Base-by-base conservation (phyloP, 2,888 invertebrate genomes). In the Limulus polyphemus region DNA sequence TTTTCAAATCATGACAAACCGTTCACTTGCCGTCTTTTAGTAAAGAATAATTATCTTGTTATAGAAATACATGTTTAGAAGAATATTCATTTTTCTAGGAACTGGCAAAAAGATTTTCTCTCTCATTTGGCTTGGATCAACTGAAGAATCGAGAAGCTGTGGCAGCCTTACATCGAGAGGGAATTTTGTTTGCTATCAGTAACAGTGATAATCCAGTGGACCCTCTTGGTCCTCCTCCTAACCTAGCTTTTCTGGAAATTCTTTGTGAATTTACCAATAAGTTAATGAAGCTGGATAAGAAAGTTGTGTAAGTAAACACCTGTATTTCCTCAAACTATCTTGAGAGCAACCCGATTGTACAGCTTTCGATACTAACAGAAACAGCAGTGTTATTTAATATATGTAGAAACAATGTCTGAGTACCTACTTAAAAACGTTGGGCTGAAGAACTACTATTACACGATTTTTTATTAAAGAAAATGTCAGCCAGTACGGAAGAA, bases 111-210 rank as follows among this genome's bases (percentile, higher is more conserved):
- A 82, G 97, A 60, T 98, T 98, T 81, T 90, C 97, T 1, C 81
- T 97, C 61, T 95, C 94, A 57, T 98, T 99, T 81, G 98, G 98
- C 0, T 81, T 97, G 73, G 98, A 98, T 80, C 90, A 91, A 14
- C 84, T 97, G 64, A 94, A 93, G 79, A 98, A 95, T 81, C 84
- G 97, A 67, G 94, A 97, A 77, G 93, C 95, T 11, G 88, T 98
- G 67, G 92, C 93, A 13, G 90, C 92, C 57, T 81, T 98, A 72
- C 98, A 98, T 79, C 84, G 94, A 72, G 93, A 93, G 66, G 95
- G 95, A 62, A 90, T 97, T 71, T 78, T 90, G 63, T 97, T 91
- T 79, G 90, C 92, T 2, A 86, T 92, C 14, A 83, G 83, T 58
- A 80, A 81, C 16, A 79, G 81, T 62, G 84, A 84, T 71, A 84